phyloP scores from a whole-genome alignment of 2,797 vertebrate species.

The Somateria mollissima region DNA sequence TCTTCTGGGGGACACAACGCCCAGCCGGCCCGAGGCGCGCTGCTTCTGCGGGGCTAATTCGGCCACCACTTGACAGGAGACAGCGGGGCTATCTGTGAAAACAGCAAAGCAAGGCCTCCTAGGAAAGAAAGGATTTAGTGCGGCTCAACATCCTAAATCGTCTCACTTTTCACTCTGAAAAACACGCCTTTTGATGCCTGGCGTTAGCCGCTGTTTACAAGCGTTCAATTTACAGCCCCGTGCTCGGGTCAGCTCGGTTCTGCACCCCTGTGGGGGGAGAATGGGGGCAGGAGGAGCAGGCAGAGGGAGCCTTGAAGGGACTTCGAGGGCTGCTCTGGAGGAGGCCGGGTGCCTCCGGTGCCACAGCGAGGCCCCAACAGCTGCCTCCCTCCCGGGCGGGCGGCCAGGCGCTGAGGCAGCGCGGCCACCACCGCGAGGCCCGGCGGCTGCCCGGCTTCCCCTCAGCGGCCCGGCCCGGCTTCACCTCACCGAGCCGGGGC shows the following conservation, averaged over 20 bases:
- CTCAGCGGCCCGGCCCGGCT: no score
- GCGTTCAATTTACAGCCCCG: no score
- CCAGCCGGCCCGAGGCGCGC: rapidly evolving
- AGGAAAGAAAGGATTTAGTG: rapidly evolving
- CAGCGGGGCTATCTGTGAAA: rapidly evolving
- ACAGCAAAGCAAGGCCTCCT: rapidly evolving
- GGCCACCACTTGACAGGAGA: rapidly evolving
- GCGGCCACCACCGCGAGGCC: not conserved
- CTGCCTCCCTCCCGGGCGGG: not conserved
- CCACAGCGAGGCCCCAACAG: not conserved
- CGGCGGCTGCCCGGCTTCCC: no score
- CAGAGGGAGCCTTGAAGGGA: rapidly evolving
- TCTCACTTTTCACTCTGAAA: rapidly evolving
- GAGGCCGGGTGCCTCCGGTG: not conserved
- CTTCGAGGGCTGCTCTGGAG: not conserved
- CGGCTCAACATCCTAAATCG: rapidly evolving
- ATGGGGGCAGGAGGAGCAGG: no score
- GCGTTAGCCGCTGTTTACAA: not conserved
- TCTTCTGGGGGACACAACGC: rapidly evolving
- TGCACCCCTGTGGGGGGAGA: no score
- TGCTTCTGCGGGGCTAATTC: rapidly evolving
- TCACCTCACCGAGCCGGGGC: not conserved
- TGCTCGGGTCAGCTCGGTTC: no score
- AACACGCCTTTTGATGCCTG: not conserved
- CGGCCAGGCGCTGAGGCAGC: not conserved